phyloP scores from a whole-genome alignment of 2,113 vertebrate genomes.

The Mesembrinibis cayennensis region DNA sequence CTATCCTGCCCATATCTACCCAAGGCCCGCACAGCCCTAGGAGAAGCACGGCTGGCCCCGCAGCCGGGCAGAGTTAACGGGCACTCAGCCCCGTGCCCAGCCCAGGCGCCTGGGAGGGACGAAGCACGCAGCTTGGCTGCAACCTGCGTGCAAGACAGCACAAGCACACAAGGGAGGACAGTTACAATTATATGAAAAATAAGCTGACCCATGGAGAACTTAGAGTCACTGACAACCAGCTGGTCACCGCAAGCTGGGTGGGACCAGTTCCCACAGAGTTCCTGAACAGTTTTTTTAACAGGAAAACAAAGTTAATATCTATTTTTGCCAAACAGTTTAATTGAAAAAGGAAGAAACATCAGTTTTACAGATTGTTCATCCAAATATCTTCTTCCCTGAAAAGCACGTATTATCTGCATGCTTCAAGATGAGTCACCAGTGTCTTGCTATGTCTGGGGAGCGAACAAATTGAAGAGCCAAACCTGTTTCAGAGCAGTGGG shows the following conservation, averaged over 20 bases:
- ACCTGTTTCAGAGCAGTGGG: neutral
- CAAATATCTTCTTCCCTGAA: conserved; percentile 27
- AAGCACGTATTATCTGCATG: conserved; percentile 29
- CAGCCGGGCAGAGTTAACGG: neutral
- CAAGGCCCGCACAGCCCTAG: neutral
- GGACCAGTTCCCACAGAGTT: conserved; percentile 2
- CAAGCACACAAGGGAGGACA: neutral
- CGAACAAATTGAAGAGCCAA: neutral
- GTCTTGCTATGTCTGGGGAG: neutral
- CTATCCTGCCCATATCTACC: neutral
- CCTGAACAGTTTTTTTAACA: neutral
- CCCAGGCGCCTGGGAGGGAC: neutral
- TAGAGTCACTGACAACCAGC: neutral
- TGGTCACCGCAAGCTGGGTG: neutral
- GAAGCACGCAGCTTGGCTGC: neutral
- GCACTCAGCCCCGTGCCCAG: neutral
- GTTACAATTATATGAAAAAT: neutral
- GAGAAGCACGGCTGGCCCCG: neutral
- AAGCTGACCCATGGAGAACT: neutral
- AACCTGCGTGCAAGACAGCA: neutral
- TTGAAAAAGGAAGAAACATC: conserved; percentile 41
- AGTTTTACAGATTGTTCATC: conserved; percentile 48
- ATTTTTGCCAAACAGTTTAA: conserved; percentile 49
- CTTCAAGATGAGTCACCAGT: conserved; percentile 28
- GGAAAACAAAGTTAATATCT: conserved; percentile 22